Conservation (phyloP, 2,797 vertebrate genomes). For the Premnoplex brunnescens region DNA sequence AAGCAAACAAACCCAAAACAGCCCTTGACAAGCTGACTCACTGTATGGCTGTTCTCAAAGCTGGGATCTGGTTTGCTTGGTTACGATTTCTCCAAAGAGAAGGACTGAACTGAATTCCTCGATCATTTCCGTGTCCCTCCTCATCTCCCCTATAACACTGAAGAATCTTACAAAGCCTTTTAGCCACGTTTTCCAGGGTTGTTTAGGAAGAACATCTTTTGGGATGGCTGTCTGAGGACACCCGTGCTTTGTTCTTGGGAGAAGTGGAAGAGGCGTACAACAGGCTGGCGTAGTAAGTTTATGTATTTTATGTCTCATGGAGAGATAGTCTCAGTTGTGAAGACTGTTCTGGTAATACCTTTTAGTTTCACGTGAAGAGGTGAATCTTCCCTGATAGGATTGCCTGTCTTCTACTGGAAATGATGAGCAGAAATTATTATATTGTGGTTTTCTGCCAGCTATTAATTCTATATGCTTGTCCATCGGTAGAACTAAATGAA, state of each 20-base stretch:
- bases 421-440: not conserved
- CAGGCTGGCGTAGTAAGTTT: not conserved
- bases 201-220: not conserved
- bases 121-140: not conserved
- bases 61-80: not conserved
- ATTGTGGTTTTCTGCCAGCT: not conserved
- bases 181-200: not conserved
- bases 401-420: not conserved
- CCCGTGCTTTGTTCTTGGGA: not conserved
- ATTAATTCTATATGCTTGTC: not conserved
- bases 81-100: not conserved
- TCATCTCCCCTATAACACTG: not conserved
- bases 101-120: not conserved
- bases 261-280: not conserved
- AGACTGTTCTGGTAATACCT: not conserved
- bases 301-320: not conserved
- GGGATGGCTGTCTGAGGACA: not conserved
- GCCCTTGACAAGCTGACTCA: not conserved
- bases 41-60: not conserved
- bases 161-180: not conserved
- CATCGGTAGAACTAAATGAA: not conserved
- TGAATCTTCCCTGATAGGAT: not conserved
- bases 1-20: not conserved
- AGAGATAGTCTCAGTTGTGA: not conserved
- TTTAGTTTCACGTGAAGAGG: accelerated